Evolutionary conservation across 2,797 vertebrate species (phyloP).

Genomic region (Orestias chungarensis): DNA sequence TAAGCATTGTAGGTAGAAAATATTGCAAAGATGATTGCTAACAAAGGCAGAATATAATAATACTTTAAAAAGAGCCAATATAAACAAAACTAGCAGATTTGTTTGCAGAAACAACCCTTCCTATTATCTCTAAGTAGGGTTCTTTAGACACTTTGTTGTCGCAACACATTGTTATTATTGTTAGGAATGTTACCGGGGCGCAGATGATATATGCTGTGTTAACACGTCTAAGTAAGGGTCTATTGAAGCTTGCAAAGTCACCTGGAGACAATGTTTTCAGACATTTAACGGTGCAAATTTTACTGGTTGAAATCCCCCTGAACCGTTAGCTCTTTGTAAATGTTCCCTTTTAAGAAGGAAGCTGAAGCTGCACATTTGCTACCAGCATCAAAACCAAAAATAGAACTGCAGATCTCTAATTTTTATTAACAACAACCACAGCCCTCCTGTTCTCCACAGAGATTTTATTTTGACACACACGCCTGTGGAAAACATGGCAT

Average conservation of each 20-base stretch:
- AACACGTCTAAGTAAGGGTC: neutral
- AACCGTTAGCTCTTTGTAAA: neutral
- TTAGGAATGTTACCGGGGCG: neutral
- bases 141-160: neutral
- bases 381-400: neutral
- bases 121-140: neutral
- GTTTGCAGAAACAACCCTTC: neutral
- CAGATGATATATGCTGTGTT: neutral
- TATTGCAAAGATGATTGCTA: too few relatives aligned
- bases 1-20: too few relatives aligned
- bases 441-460: conserved; percentile 25
- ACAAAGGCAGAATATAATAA: too few relatives aligned
- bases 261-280: neutral
- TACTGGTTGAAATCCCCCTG: neutral
- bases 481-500: conserved; percentile 59
- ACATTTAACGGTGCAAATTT: neutral
- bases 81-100: too few relatives aligned
- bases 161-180: neutral
- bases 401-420: conserved; percentile 13
- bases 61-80: neutral
- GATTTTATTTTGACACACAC: conserved; percentile 45
- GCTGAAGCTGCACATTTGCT: neutral
- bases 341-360: neutral
- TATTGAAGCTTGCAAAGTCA: neutral
- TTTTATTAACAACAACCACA: conserved; percentile 42